Conservation (phyloP, 2,113 vertebrate species). For the Ailurus styani region DNA sequence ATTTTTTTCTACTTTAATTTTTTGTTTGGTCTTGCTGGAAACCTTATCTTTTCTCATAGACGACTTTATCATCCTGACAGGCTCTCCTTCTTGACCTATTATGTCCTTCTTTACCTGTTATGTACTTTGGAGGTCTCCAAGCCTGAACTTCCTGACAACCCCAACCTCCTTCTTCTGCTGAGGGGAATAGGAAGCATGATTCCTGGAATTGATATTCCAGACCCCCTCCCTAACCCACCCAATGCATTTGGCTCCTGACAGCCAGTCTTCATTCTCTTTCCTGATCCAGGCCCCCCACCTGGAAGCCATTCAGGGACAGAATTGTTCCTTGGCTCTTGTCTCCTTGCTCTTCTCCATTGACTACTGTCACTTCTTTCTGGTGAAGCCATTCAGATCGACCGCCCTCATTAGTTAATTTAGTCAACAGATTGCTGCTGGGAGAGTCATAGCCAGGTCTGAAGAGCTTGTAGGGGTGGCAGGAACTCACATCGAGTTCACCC, state of each 20-base stretch:
- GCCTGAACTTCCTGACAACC: neutral
- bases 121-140: too few relatives aligned
- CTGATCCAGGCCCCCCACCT: slow-evolving; percentile 32
- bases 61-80: neutral
- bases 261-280: neutral
- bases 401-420: slow-evolving; percentile 72
- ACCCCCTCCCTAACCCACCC: neutral
- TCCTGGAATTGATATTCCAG: neutral
- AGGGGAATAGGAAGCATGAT: neutral
- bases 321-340: neutral
- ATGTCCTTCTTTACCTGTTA: too few relatives aligned
- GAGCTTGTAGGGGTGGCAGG: slow-evolving; percentile 55
- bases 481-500: slow-evolving; percentile 61
- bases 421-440: slow-evolving; percentile 73
- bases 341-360: neutral
- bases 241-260: neutral
- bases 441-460: slow-evolving; percentile 67
- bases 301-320: slow-evolving; percentile 61
- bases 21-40: neutral
- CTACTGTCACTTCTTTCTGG: slow-evolving; percentile 56
- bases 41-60: neutral
- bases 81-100: neutral
- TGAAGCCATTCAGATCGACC: slow-evolving; percentile 64
- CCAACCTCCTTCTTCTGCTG: neutral
- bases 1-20: neutral